Percentiles rank a stretch among this genome's conserved stretches.
These are phyloP conservation scores for Chelonus insularis DNA, from an alignment of 1,140 invertebrate genomes.

Conservation along the genomic window DNA sequence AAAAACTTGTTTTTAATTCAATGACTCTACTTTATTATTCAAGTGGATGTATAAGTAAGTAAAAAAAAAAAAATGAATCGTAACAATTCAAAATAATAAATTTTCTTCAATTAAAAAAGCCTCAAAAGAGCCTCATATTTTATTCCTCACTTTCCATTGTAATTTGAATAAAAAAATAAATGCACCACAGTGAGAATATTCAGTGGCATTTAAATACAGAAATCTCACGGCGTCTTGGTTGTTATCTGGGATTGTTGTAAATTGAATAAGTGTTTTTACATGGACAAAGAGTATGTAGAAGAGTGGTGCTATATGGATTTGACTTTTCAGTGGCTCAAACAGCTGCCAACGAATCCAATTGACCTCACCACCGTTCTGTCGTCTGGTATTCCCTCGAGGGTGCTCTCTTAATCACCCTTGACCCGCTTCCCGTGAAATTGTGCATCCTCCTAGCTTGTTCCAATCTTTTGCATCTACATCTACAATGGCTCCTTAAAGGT, in stretches of 20 bases:
- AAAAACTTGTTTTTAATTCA: too few species aligned
- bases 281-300: background rate
- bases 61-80: too few species aligned
- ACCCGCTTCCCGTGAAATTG: conserved; percentile 16
- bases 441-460: conserved; percentile 4
- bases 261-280: conserved; percentile 6
- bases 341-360: conserved; percentile 13
- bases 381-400: conserved; percentile 13
- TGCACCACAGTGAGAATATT: background rate
- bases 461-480: conserved; percentile 16
- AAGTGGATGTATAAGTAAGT: too few species aligned
- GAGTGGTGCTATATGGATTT: background rate
- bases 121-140: too few species aligned
- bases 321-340: conserved; percentile 13
- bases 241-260: background rate
- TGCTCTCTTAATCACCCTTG: conserved; percentile 19
- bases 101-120: too few species aligned
- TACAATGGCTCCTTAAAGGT: conserved; percentile 17
- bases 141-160: too few species aligned
- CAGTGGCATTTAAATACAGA: background rate
- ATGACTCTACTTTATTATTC: too few species aligned
- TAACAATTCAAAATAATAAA: too few species aligned
- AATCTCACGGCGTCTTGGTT: background rate
- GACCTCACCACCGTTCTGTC: conserved; percentile 3
- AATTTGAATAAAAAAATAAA: too few species aligned